These are phyloP conservation scores for Holothuria scabra DNA, from an alignment of 53 echinoderm and acorn worm species.

Conservation along the genomic window DNA sequence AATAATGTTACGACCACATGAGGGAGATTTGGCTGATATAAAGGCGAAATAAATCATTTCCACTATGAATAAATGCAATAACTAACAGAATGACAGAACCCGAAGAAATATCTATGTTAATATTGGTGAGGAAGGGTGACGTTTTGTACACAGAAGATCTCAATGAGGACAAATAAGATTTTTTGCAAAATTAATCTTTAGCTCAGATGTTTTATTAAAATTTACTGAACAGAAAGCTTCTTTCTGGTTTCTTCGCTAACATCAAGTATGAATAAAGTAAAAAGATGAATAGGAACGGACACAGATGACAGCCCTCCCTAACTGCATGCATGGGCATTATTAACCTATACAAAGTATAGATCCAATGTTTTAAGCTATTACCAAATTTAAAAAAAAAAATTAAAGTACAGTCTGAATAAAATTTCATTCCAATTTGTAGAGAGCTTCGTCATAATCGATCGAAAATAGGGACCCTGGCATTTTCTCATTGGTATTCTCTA, in stretches of 20 bases:
- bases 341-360: not conserved
- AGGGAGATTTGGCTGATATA: not conserved
- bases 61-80: not conserved
- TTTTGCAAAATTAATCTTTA: too few relatives aligned
- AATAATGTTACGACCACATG: not conserved
- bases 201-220: too few relatives aligned
- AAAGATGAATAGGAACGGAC: not conserved
- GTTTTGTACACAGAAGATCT: too few relatives aligned
- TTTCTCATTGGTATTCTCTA: too few relatives aligned
- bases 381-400: not conserved
- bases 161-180: too few relatives aligned
- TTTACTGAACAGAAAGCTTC: too few relatives aligned
- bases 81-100: not conserved
- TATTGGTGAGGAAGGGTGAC: too few relatives aligned
- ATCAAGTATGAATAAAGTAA: not conserved
- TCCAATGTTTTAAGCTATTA: not conserved
- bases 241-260: too few relatives aligned
- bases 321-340: not conserved
- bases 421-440: constrained; percentile 1
- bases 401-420: not conserved
- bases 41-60: not conserved
- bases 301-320: not conserved
- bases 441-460: too few relatives aligned
- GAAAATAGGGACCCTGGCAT: too few relatives aligned
- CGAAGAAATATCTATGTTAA: not conserved